These are phyloP conservation scores for Columba janthina DNA, from an alignment of 2,113 vertebrate genomes.

Conservation along the genomic window DNA sequence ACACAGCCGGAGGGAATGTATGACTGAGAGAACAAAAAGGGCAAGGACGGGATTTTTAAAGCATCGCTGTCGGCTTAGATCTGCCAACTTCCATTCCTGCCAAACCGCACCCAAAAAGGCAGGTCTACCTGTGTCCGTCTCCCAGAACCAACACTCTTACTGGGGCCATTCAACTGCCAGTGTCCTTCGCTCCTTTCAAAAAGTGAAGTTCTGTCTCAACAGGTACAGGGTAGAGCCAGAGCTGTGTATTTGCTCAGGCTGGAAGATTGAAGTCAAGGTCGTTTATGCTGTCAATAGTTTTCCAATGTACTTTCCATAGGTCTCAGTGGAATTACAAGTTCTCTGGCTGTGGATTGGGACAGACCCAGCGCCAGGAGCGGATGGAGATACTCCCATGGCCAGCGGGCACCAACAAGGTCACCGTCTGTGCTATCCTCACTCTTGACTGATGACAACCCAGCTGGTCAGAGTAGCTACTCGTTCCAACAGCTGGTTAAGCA, in stretches of 20 bases:
- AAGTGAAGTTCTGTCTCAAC: neutral
- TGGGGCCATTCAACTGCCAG: neutral
- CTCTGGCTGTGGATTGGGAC: neutral
- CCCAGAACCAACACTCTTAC: neutral
- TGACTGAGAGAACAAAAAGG: neutral
- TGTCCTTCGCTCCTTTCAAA: neutral
- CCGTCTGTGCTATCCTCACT: neutral
- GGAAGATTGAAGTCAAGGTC: neutral
- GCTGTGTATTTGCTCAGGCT: neutral
- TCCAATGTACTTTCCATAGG: neutral
- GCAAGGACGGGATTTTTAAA: neutral
- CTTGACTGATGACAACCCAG: neutral
- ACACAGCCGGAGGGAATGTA: neutral
- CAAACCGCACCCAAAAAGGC: neutral
- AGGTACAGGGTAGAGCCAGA: neutral
- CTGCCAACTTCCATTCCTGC: neutral
- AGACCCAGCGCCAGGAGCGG: neutral
- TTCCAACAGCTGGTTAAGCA: neutral
- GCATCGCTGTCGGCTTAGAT: neutral
- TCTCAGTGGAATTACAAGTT: neutral
- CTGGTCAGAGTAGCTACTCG: fast-evolving
- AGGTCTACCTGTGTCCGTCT: neutral
- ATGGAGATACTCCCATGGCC: neutral
- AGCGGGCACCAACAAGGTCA: neutral
- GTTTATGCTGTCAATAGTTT: neutral